Conservation (phyloP, 2,113 vertebrate species). For the Oreochromis spilurus region DNA sequence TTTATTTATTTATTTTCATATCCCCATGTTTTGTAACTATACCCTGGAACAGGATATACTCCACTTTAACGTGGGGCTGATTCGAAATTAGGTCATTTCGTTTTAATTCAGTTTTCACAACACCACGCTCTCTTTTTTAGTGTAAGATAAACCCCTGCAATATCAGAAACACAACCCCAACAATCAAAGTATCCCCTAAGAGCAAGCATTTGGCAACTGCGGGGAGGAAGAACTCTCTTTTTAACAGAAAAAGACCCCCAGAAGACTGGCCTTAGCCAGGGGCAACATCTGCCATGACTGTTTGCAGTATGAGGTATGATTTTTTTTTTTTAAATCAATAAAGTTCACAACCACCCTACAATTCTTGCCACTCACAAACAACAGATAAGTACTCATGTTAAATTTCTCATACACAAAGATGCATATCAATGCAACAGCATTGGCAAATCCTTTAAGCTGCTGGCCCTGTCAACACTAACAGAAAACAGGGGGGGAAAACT, state of each 20-base stretch:
- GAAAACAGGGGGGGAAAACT: neutral
- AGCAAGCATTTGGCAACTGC: neutral
- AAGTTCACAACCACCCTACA: neutral
- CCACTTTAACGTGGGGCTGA: neutral
- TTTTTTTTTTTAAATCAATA: neutral
- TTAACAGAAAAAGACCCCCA: neutral
- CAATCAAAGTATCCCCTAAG: neutral
- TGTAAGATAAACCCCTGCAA: neutral
- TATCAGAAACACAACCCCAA: neutral
- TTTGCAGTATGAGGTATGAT: neutral
- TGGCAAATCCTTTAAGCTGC: neutral
- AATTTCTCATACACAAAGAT: neutral
- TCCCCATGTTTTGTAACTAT: neutral
- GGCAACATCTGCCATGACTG: neutral
- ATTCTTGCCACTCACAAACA: neutral
- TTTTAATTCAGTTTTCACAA: neutral
- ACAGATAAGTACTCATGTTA: neutral
- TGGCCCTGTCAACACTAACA: neutral
- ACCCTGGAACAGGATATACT: neutral
- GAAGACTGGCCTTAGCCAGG: neutral
- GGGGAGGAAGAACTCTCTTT: neutral
- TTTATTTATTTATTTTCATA: neutral
- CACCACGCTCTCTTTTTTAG: neutral
- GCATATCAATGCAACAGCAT: neutral
- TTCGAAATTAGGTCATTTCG: neutral